Evolutionary conservation across 1,140 invertebrate genomes (phyloP), one percentile per base, ranked within the genome.

Genomic region (Diachasma alloeum): DNA sequence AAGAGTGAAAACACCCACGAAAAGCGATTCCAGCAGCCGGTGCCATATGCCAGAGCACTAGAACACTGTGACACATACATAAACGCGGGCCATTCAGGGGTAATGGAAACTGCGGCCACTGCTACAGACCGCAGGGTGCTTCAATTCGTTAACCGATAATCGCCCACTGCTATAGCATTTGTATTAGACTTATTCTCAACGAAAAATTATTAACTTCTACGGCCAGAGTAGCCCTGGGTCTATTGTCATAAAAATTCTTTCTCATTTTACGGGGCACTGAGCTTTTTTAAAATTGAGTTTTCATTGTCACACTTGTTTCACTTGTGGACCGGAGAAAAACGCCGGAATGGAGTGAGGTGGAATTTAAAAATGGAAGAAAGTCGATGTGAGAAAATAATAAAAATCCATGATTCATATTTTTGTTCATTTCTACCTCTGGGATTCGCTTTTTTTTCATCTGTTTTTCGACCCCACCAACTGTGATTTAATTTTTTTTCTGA

Each of bases 61-160:
- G 0, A 72, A 72, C 22, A 72, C 44, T 31, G 22, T 72, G 42
- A 26, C 44, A 48, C 53, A 74, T 31, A 36, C 24, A 53, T 53
- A 59, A 36, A 44, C 44, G 22, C 9, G 11, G 46, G 48, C 48
- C 53, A 31, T 72, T 44, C 31, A 19, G 5, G 48, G 53, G 53
- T 72, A 72, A 76, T 72, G 39, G 75, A 76, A 72, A 67, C 26
- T 66, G 69, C 53, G 75, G 69, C 67, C 15, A 70, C 44, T 72
- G 44, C 13, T 42, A 76, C 74, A 22, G 42, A 59, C 75, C 75
- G 36, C 75, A 71, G 66, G 69, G 48, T 70, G 68, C 75, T 76
- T 76, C 68, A 63, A 76, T 76, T 76, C 69, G 69, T 71, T 76
- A 71, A 72, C 75, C 68, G 75, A 76, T 76, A 72, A 76, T 72